Evolutionary conservation across 2,797 vertebrate genomes (phyloP), one percentile per base, ranked within the genome.

Genomic region (Epinephelus malabaricus): DNA sequence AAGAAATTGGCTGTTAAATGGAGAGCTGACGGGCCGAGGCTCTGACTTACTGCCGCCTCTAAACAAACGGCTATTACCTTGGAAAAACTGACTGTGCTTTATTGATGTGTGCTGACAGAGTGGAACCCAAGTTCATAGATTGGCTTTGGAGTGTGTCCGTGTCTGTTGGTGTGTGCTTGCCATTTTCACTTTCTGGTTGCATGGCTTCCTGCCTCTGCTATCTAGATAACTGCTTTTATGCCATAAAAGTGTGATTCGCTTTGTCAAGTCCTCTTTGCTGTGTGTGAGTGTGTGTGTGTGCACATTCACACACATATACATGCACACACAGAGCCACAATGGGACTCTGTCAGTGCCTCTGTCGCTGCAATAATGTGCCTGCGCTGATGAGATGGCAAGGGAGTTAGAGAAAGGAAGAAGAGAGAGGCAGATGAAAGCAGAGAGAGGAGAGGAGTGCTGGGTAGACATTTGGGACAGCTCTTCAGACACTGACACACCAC

Each of bases 81-180:
- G 63, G 67, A 69, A 69, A 74, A 79, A 54, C 6, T 34, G 64
- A 55, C 53, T 66, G 11, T 12, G 3, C 27, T 69, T 74, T 79
- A 79, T 79, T 80, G 83, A 84, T 77, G 83, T 59, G n/a, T 63
- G 54, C 69, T 58, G 82, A 86, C 81, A 62, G 67, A 76, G 60
- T 66, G 72, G 66, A 67, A 69, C 43, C 49, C 18, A 2, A 10
- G 69, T 62, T 78, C 74, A 66, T 54, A 60, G 56, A 76, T 47
- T 60, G 62, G 68, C 47, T 67, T 55, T 69, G 66, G 38, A 73
- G 46, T 27, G 71, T 40, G 62, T 71, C 62, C 66, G 63, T 27
- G 64, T 30, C 53, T 74, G 43, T 56, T 50, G 68, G 55, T 65
- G 68, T 56, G 49, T 17, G 71, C 58, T 58, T 69, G 78, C 68